Conservation (phyloP, 2,888 invertebrate genomes). For the Carabus problematicus region DNA sequence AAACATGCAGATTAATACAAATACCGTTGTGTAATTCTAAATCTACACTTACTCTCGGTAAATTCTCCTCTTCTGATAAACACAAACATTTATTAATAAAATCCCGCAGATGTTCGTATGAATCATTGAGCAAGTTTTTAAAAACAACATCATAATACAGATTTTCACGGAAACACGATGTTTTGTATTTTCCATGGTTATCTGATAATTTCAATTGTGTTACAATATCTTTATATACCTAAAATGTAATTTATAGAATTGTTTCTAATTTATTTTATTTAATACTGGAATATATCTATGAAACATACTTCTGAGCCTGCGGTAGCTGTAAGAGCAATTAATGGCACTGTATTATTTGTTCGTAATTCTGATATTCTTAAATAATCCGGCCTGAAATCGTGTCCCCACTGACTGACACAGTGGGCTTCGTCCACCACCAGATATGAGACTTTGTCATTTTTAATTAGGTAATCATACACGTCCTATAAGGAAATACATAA, state of each 20-base stretch:
- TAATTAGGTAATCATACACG: slow-evolving; percentile 72
- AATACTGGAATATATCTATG: slow-evolving; percentile 43
- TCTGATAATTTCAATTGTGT: slow-evolving; percentile 68
- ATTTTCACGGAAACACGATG: slow-evolving; percentile 90
- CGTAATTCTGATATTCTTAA: slow-evolving; percentile 81
- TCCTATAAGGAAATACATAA: slow-evolving; percentile 55
- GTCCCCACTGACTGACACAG: slow-evolving; percentile 99
- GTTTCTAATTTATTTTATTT: neutral
- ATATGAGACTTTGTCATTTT: slow-evolving; percentile 81
- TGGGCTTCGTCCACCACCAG: slow-evolving; percentile 98
- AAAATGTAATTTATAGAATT: slow-evolving; percentile 44
- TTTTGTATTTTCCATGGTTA: slow-evolving; percentile 68
- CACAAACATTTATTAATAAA: slow-evolving; percentile 75
- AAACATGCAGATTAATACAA: neutral
- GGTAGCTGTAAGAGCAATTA: slow-evolving; percentile 96
- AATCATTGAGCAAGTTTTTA: slow-evolving; percentile 83
- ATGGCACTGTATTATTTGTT: slow-evolving; percentile 73
- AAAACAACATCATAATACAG: slow-evolving; percentile 93
- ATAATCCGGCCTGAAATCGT: slow-evolving; percentile 96
- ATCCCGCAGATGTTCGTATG: slow-evolving; percentile 78
- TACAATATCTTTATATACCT: slow-evolving; percentile 85
- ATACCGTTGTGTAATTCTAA: neutral
- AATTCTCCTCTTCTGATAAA: slow-evolving; percentile 62
- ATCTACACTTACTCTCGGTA: slow-evolving; percentile 48
- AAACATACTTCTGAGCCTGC: slow-evolving; percentile 71